Conservation (phyloP, 2,113 vertebrate species). For the Strix aluco region DNA sequence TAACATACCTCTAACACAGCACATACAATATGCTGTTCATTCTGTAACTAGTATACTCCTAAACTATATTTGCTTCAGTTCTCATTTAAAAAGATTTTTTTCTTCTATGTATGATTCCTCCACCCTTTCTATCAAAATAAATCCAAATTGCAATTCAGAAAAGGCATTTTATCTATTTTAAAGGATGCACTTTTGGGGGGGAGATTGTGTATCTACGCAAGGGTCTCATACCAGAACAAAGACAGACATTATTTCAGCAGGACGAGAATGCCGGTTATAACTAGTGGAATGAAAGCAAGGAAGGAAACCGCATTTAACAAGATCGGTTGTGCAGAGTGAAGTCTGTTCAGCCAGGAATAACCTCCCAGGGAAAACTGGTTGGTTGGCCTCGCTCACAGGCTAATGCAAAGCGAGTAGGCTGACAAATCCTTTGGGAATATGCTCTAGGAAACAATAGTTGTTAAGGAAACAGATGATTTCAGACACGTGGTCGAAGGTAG, state of each 20-base stretch:
- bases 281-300: not conserved
- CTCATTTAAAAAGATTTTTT: slow-evolving; percentile 50
- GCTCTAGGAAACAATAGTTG: not conserved
- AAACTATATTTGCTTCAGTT: slow-evolving; percentile 65
- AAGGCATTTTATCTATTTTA: not conserved
- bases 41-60: slow-evolving; percentile 76
- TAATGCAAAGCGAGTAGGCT: not conserved
- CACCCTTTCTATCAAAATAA: not conserved
- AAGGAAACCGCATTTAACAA: not conserved
- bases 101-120: not conserved
- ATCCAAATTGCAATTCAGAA: slow-evolving; percentile 5
- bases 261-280: not conserved
- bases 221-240: slow-evolving; percentile 65
- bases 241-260: not conserved
- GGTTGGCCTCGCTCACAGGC: not conserved
- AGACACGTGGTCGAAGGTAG: not conserved
- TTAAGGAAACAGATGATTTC: not conserved
- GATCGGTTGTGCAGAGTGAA: not conserved
- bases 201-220: not conserved
- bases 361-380: not conserved
- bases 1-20: slow-evolving; percentile 85
- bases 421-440: not conserved
- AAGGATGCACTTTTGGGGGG: not conserved
- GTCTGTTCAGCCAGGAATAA: not conserved
- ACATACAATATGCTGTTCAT: slow-evolving; percentile 87